These are phyloP conservation scores for Emydura subglobosa DNA, from an alignment of 2,113 vertebrate genomes.

Conservation along the genomic window DNA sequence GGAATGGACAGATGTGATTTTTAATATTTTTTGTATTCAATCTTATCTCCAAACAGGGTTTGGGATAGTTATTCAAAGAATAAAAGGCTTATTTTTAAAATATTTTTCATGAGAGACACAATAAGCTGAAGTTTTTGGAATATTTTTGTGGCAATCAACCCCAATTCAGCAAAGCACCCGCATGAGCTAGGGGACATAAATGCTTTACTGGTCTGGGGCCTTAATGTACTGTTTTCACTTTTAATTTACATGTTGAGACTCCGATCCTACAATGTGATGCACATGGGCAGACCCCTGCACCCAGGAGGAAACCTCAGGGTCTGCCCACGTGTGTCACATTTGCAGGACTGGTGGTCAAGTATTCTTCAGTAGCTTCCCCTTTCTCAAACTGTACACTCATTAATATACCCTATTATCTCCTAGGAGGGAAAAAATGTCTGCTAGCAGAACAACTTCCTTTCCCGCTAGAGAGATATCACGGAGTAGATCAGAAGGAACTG, in stretches of 20 bases:
- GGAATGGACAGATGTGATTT: not conserved
- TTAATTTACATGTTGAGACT: not conserved
- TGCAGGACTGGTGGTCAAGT: not conserved
- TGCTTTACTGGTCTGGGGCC: not conserved
- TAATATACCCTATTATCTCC: constrained; percentile 16
- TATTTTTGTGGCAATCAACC: not conserved
- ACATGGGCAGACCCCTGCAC: not conserved
- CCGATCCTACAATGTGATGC: not conserved
- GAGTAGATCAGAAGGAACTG: constrained; percentile 90
- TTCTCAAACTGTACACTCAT: not conserved
- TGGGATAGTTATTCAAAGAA: not conserved
- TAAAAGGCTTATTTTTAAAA: not conserved
- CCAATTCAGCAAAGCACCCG: not conserved
- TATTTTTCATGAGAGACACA: not conserved
- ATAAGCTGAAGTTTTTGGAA: not conserved
- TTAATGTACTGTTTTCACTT: not conserved
- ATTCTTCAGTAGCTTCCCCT: not conserved
- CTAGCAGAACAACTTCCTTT: constrained; percentile 74
- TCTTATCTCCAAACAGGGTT: not conserved
- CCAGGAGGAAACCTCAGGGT: not conserved
- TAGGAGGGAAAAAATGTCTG: constrained; percentile 86
- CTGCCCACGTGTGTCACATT: not conserved
- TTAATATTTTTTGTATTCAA: not conserved
- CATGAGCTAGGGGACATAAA: not conserved
- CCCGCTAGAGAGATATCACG: constrained; percentile 79